Evolutionary conservation across 1,140 invertebrate genomes (phyloP).

Genomic region (Leptonema lineaticorne): DNA sequence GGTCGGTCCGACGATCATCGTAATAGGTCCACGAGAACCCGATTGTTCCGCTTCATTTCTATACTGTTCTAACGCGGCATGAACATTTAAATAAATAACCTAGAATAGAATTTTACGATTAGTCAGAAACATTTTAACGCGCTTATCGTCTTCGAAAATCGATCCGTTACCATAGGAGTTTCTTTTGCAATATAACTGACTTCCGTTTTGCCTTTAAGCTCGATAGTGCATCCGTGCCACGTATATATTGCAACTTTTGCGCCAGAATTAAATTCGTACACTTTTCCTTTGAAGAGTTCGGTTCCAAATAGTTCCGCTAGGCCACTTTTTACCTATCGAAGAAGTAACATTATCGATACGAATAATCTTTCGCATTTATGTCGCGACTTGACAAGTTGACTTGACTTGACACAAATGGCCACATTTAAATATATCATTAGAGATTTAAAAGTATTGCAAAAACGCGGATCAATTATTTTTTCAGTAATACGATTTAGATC

Average conservation of each 20-base stretch:
- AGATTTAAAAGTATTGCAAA: too few relatives aligned
- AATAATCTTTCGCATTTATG: too few relatives aligned
- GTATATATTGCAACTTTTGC: slow-evolving; percentile 96
- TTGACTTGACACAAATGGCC: too few relatives aligned
- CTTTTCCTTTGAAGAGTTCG: slow-evolving; percentile 90
- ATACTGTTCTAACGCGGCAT: slow-evolving; percentile 90
- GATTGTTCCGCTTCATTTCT: slow-evolving; percentile 76
- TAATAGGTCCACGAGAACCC: slow-evolving; percentile 73
- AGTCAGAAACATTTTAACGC: too few relatives aligned
- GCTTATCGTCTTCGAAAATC: too few relatives aligned
- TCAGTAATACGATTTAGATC: too few relatives aligned
- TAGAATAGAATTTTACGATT: slow-evolving; percentile 39
- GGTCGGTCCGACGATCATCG: slow-evolving; percentile 90
- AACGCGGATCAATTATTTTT: too few relatives aligned
- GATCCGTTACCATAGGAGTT: slow-evolving; percentile 90
- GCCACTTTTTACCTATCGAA: slow-evolving; percentile 80
- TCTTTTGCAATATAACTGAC: slow-evolving; percentile 93
- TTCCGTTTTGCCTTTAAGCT: slow-evolving; percentile 84
- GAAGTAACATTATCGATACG: too few relatives aligned
- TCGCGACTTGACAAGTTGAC: too few relatives aligned
- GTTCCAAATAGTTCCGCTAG: slow-evolving; percentile 96
- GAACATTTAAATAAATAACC: slow-evolving; percentile 89
- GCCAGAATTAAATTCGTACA: slow-evolving; percentile 86
- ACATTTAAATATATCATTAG: too few relatives aligned
- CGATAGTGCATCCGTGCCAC: slow-evolving; percentile 89